Evolutionary conservation across 2,113 vertebrate species (phyloP).

Genomic region (Acrocephalus arundinaceus): DNA sequence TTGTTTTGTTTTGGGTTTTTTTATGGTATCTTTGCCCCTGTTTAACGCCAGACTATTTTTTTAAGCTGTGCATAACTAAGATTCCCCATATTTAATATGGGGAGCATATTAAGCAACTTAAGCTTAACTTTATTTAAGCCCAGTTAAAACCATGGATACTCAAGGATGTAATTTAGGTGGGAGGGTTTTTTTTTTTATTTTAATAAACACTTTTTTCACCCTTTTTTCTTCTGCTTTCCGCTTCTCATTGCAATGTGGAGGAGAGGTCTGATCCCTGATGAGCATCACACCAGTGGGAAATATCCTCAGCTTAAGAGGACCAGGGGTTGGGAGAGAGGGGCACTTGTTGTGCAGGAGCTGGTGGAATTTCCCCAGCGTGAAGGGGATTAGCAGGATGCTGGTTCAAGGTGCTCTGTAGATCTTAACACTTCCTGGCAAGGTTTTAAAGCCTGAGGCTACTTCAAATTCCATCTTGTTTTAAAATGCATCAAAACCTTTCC

Average conservation of each 20-base stretch:
- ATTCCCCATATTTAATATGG: background rate
- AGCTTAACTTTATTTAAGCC: background rate
- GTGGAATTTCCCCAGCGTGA: background rate
- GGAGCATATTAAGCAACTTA: no score
- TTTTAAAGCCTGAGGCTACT: conserved; percentile 4
- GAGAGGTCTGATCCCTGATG: background rate
- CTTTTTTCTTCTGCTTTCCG: background rate
- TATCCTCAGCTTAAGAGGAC: background rate
- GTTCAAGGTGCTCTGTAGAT: conserved; percentile 17
- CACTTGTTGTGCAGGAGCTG: background rate
- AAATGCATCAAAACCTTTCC: background rate
- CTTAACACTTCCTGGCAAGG: conserved; percentile 12
- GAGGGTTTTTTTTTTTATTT: background rate
- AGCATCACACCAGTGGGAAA: background rate
- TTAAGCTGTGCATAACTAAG: background rate
- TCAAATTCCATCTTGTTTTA: background rate
- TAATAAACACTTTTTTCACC: background rate
- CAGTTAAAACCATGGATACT: background rate
- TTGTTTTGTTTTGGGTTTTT: background rate
- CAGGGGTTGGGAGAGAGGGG: background rate
- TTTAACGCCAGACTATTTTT: background rate
- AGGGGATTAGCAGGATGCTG: background rate
- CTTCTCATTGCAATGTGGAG: background rate
- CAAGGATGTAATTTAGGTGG: background rate
- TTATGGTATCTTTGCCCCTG: background rate